A percentile compares a stretch with the other conserved stretches of the same genome.
These are phyloP conservation scores for Varecia variegata DNA, from an alignment of 2,797 vertebrate species.

Conservation along the genomic window DNA sequence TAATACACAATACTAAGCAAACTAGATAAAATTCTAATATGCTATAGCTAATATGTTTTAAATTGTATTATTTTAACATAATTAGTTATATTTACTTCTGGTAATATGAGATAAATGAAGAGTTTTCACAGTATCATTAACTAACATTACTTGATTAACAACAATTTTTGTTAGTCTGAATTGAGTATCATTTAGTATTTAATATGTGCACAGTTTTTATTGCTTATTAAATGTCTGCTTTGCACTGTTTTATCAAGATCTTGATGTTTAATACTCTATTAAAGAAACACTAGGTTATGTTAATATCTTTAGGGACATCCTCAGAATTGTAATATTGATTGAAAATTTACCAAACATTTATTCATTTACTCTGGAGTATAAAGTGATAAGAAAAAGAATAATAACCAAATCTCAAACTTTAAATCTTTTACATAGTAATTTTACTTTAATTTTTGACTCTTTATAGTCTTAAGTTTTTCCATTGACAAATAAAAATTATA, in stretches of 20 bases:
- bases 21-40: constrained; percentile 50
- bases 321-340: not conserved
- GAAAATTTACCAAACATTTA: constrained; percentile 31
- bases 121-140: constrained; percentile 57
- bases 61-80: constrained; percentile 62
- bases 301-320: constrained; percentile 21
- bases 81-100: constrained; percentile 60
- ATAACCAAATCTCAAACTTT: not conserved
- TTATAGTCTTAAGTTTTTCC: not conserved
- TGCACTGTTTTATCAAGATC: constrained; percentile 22
- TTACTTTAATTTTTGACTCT: not conserved
- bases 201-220: constrained; percentile 41
- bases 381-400: not conserved
- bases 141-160: constrained; percentile 59
- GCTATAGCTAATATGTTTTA: constrained; percentile 43
- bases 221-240: constrained; percentile 50
- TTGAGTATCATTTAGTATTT: constrained; percentile 17
- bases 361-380: not conserved
- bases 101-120: constrained; percentile 63
- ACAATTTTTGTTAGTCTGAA: constrained; percentile 44
- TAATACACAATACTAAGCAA: constrained; percentile 16
- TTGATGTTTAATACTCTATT: constrained; percentile 46
- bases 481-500: not conserved
- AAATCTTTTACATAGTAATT: not conserved
- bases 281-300: constrained; percentile 19